phyloP scores from a whole-genome alignment of 2,113 vertebrate species.

The Serinus canaria region DNA sequence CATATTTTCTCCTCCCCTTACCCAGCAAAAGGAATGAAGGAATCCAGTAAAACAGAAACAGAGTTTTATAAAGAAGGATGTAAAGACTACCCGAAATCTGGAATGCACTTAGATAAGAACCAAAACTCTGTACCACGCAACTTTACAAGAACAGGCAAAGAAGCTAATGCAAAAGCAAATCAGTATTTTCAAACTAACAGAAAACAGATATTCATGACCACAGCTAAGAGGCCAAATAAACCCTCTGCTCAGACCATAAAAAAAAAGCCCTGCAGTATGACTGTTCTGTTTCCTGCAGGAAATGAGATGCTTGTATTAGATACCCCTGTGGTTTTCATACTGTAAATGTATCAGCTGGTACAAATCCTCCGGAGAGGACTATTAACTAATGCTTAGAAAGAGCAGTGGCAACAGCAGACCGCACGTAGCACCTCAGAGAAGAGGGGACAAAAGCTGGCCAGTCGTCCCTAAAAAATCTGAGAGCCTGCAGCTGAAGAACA shows the following conservation, averaged over 20 bases:
- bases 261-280: slow-evolving; percentile 30
- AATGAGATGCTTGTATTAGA: slow-evolving; percentile 48
- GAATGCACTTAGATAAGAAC: not conserved
- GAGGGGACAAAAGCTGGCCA: not conserved
- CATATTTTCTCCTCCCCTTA: not conserved
- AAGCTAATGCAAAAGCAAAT: not conserved
- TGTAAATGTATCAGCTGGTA: slow-evolving; percentile 47
- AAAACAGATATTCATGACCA: slow-evolving; percentile 26
- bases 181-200: not conserved
- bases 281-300: slow-evolving; percentile 55
- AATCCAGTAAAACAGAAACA: not conserved
- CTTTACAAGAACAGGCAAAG: not conserved
- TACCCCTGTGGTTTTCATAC: slow-evolving; percentile 46
- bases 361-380: slow-evolving; percentile 46
- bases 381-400: slow-evolving; percentile 56
- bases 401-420: not conserved
- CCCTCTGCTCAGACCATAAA: not conserved
- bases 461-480: not conserved
- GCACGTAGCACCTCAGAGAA: not conserved
- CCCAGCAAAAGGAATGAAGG: not conserved
- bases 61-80: not conserved
- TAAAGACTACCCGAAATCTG: not conserved
- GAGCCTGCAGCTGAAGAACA: not conserved
- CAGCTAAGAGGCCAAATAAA: not conserved
- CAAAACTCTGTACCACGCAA: rapidly evolving